Percentiles rank a stretch among this genome's conserved stretches.
phyloP scores from a whole-genome alignment of 1,140 invertebrate species.

The Epicauta chinensis region DNA sequence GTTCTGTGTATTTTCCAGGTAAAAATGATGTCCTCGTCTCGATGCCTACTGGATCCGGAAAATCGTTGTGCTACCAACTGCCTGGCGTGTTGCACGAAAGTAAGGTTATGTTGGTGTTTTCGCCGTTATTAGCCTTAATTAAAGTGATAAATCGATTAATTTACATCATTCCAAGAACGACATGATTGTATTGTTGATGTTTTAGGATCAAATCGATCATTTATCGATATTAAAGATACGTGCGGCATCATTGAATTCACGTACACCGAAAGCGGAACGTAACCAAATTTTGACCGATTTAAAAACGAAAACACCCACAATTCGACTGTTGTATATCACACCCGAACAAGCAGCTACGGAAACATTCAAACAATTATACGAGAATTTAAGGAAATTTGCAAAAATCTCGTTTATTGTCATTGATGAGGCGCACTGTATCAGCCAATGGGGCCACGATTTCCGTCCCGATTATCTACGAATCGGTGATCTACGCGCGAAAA shows the following conservation, averaged over 20 bases:
- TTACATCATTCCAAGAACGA: too few species aligned
- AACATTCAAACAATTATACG: slow-evolving; percentile 60
- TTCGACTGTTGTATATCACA: slow-evolving; percentile 81
- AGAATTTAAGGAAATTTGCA: slow-evolving; percentile 55
- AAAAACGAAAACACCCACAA: slow-evolving; percentile 54
- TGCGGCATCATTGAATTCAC: slow-evolving; percentile 85
- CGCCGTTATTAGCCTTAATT: slow-evolving; percentile 85
- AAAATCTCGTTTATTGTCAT: slow-evolving; percentile 78
- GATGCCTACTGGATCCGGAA: slow-evolving; percentile 94
- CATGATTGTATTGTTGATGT: slow-evolving; percentile 17
- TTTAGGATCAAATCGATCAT: slow-evolving; percentile 67
- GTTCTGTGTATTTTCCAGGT: slow-evolving; percentile 48
- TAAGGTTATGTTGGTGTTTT: slow-evolving; percentile 81
- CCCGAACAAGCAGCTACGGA: slow-evolving; percentile 82
- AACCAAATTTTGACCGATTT: slow-evolving; percentile 69
- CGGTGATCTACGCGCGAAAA: slow-evolving; percentile 64
- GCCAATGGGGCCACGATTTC: slow-evolving; percentile 98
- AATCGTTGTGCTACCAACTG: slow-evolving; percentile 91
- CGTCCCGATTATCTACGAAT: slow-evolving; percentile 90
- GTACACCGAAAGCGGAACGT: slow-evolving; percentile 66
- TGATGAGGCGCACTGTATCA: slow-evolving; percentile 97
- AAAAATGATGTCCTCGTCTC: slow-evolving; percentile 74
- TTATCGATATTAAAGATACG: slow-evolving; percentile 61
- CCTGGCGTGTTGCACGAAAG: slow-evolving; percentile 70
- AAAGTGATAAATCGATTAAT: too few species aligned